Evolutionary conservation across 2,888 invertebrate genomes (phyloP).

Genomic region (Diploptera punctata): DNA sequence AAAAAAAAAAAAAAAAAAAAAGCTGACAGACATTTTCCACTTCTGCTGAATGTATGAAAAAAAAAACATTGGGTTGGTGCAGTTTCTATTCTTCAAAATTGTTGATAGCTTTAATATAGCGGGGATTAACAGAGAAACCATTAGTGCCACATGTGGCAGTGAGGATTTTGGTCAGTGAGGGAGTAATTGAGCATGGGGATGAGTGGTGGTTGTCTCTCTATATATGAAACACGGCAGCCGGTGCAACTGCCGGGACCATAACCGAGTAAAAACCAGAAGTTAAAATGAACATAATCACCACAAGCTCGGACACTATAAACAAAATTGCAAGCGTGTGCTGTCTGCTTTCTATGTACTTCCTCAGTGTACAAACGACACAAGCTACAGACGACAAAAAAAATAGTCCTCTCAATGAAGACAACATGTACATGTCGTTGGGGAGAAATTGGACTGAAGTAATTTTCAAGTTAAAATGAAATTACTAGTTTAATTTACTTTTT

Average conservation of each 20-base stretch:
- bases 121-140: not conserved
- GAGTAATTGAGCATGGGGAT: constrained; percentile 36
- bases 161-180: constrained; percentile 10
- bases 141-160: not conserved
- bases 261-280: constrained; percentile 32
- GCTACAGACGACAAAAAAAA: too few relatives aligned
- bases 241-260: constrained; percentile 30
- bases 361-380: not conserved
- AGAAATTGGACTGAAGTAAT: too few relatives aligned
- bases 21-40: too few relatives aligned
- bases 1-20: too few relatives aligned
- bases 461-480: too few relatives aligned
- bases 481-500: too few relatives aligned
- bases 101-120: too few relatives aligned
- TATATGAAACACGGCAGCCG: constrained; percentile 23
- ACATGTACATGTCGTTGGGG: too few relatives aligned
- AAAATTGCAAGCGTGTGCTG: constrained; percentile 37
- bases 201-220: constrained; percentile 29
- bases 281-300: constrained; percentile 41
- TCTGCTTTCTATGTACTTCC: not conserved
- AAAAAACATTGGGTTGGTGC: too few relatives aligned
- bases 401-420: too few relatives aligned
- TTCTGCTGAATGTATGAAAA: too few relatives aligned
- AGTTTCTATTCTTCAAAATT: too few relatives aligned
- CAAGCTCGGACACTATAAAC: constrained; percentile 40